A percentile compares a stretch with the other conserved stretches of the same genome.
phyloP scores from a whole-genome alignment of 2,888 invertebrate genomes.

The Phania funesta region DNA sequence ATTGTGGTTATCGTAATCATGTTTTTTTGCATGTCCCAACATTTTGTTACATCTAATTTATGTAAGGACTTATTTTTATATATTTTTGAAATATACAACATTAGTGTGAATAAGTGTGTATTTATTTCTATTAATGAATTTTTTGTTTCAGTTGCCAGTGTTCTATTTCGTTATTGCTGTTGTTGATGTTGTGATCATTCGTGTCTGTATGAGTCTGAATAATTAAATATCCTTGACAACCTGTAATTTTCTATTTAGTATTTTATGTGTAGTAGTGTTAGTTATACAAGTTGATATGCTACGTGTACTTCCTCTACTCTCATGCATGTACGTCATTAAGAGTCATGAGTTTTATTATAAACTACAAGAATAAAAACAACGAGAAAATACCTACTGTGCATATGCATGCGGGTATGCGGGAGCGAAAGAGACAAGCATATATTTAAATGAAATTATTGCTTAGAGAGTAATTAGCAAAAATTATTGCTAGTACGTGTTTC shows the following conservation, averaged over 20 bases:
- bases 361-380: neutral
- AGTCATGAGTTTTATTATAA: constrained; percentile 32
- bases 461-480: constrained; percentile 77
- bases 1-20: too few relatives aligned
- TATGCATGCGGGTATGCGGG: neutral
- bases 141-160: neutral
- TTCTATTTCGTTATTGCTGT: constrained; percentile 1
- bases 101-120: neutral
- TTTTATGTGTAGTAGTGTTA: neutral
- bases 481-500: constrained; percentile 75
- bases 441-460: constrained; percentile 76
- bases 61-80: constrained; percentile 14
- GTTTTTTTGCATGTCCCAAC: neutral
- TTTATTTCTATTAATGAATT: neutral
- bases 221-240: constrained; percentile 64
- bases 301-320: neutral
- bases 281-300: neutral
- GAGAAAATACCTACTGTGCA: neutral
- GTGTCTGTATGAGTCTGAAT: constrained; percentile 44
- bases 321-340: constrained; percentile 6
- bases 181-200: constrained; percentile 25
- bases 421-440: constrained; percentile 56
- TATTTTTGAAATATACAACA: neutral
- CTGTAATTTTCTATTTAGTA: constrained; percentile 44
- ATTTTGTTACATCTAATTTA: neutral